phyloP scores from a whole-genome alignment of 2,113 vertebrate genomes.

The Dermatemys mawii region DNA sequence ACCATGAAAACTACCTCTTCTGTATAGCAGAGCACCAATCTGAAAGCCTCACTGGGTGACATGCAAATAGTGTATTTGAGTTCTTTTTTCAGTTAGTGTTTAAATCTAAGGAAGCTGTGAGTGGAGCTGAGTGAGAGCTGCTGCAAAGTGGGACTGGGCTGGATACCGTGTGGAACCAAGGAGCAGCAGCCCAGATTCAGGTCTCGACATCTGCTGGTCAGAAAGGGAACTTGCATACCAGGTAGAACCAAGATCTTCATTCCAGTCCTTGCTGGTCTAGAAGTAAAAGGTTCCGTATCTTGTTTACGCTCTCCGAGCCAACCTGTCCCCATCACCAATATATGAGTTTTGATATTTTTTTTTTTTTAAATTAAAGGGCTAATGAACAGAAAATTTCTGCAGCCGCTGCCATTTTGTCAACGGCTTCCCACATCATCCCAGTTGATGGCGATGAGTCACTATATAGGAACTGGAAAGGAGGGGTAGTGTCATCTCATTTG shows the following conservation, averaged over 20 bases:
- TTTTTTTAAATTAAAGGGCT: not conserved
- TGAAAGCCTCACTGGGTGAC: not conserved
- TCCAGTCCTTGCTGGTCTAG: not conserved
- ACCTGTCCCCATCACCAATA: not conserved
- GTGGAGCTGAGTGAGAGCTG: not conserved
- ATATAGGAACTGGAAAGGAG: slow-evolving; percentile 13
- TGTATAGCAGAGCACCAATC: not conserved
- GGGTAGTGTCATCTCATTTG: not conserved
- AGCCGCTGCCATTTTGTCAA: slow-evolving; percentile 35
- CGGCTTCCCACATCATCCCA: slow-evolving; percentile 26
- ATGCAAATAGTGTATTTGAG: not conserved
- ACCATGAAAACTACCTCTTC: not conserved
- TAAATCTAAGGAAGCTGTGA: not conserved
- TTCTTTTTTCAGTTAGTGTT: not conserved
- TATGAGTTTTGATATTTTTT: fast-evolving
- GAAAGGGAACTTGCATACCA: not conserved
- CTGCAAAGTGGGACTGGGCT: not conserved
- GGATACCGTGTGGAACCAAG: not conserved
- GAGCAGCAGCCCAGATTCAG: not conserved
- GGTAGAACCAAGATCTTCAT: not conserved
- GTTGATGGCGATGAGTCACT: slow-evolving; percentile 18
- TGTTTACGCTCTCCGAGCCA: not conserved
- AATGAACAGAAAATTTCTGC: slow-evolving; percentile 11
- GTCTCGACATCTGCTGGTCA: not conserved
- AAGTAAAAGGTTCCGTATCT: not conserved